Base-by-base conservation (phyloP, 2,113 vertebrate genomes). In the Campylorhamphus procurvoides region DNA sequence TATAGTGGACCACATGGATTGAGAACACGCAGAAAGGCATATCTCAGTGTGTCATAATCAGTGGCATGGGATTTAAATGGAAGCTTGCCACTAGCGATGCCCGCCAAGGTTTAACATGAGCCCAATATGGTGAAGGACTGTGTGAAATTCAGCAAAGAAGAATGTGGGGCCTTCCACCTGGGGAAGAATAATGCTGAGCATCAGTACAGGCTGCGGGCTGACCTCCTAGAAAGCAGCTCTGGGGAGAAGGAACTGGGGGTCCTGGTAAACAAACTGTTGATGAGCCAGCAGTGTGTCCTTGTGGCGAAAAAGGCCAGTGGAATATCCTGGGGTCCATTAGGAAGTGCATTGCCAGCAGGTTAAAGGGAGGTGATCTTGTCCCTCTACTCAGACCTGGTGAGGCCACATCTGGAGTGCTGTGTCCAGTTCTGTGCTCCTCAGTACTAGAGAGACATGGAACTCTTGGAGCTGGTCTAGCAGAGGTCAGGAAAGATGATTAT, bases 391-490 rank as follows among this genome's bases (percentile, higher is more conserved):
- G 56, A 8, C 12, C 39, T 19, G 8, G 6, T 23, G 40, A 63
- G 16, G 40, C 17, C 28, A 39, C 8, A 11, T 10, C 23, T 47
- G 64, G 17, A 53, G 2, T 8, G 8, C 74, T 40, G 29, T 24
- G 18, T 2, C 7, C 2, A 13, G 23, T 29, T 63, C 58, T 31
- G 35, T 17, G 29, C 17, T 35, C 25, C 1, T 31, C 42, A 56
- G 29, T 3, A n/a, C 10, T 12, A 42, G 2, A 42, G 66, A 56
- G 29, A 40, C 23, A 29, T 2, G 19, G 12, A 71, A 23, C 3
- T 19, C 13, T 29, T 71, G 13, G 29, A 40, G 13, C 0, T 0
- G 22, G 12, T 23, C 20, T 9, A 23, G 58, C 14, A 20, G 25
- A 49, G 9, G 12, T 23, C 3, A n/a, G 31, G 10, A 76, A 47